Evolutionary conservation across 2,797 vertebrate species (phyloP), one percentile per base, ranked within the genome.

Genomic region (Schizopygopsis malacanthus): DNA sequence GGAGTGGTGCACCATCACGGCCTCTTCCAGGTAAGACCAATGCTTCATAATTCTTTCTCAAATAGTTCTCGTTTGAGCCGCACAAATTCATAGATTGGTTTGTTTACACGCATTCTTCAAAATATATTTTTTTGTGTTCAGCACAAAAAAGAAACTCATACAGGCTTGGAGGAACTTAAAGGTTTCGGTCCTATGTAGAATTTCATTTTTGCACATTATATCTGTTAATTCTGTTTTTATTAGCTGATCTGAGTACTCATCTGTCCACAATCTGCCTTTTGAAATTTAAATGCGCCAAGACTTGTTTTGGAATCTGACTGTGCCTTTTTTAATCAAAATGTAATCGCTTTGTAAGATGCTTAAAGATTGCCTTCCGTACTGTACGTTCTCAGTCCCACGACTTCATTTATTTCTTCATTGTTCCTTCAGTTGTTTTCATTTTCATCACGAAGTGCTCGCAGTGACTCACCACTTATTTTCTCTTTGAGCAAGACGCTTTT

Each of bases 1-100:
- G 98, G 98, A 13, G 98, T 99, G 89, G 98, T 99, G 70, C 98
- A 99, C 92, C 98, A 99, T 88, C 98, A 99, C 0, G 98, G 98
- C 85, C 98, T 99, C 88, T 99, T 99, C 91, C 98, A 99, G 97
- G 98, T 99, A 95, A 88, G n/a, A 71, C 20, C 15, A n/a, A 43
- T 61, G 41, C 18, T 15, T 33, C 15, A 4, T 59, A 52, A 78
- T 78, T 43, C 6, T 63, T 65, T 67, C 18, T 59, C 6, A 59
- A 61, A n/a, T n/a, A 13, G 39, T 9, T 43, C 8, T 45, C 22
- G 0, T 37, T 76, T 37, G 39, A 45, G 56, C n/a, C 8, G 1
- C 45, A 81, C 25, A n/a, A 52, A n/a, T 67, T 67, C n/a, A 61
- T 61, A 13, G n/a, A 25, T 61, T 9, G 54, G 20, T 59, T 59